phyloP scores from a whole-genome alignment of 2,888 invertebrate genomes.

The Glyphotaelius pellucidus region DNA sequence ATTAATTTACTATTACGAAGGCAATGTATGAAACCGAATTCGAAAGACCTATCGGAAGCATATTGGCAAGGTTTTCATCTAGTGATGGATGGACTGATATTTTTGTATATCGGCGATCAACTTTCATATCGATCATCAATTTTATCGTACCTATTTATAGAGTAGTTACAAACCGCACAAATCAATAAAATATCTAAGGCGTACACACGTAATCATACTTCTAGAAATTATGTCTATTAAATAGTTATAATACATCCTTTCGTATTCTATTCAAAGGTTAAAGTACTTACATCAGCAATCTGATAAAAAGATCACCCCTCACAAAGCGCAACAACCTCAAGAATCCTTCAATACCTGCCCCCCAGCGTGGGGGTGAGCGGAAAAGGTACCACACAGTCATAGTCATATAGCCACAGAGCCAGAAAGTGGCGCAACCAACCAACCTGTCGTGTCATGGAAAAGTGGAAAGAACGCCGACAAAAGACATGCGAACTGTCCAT shows the following conservation, averaged over 20 bases:
- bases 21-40: neutral
- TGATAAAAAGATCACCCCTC: constrained; percentile 15
- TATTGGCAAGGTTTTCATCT: neutral
- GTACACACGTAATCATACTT: too few relatives aligned
- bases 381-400: neutral
- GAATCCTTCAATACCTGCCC: neutral
- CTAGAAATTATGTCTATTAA: neutral
- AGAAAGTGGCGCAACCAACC: constrained; percentile 41
- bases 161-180: too few relatives aligned
- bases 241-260: neutral
- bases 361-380: neutral
- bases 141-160: too few relatives aligned
- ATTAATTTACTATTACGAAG: neutral
- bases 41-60: neutral
- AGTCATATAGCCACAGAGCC: constrained; percentile 9
- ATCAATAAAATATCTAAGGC: too few relatives aligned
- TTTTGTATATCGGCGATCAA: too few relatives aligned
- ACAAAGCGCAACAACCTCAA: constrained; percentile 14
- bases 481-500: constrained; percentile 68
- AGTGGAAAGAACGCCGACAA: constrained; percentile 55
- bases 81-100: neutral
- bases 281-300: neutral
- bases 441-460: constrained; percentile 36
- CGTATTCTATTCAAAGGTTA: neutral
- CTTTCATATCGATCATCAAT: too few relatives aligned